Conservation (phyloP, 1,140 invertebrate species). For the Tigriopus japonicus region DNA sequence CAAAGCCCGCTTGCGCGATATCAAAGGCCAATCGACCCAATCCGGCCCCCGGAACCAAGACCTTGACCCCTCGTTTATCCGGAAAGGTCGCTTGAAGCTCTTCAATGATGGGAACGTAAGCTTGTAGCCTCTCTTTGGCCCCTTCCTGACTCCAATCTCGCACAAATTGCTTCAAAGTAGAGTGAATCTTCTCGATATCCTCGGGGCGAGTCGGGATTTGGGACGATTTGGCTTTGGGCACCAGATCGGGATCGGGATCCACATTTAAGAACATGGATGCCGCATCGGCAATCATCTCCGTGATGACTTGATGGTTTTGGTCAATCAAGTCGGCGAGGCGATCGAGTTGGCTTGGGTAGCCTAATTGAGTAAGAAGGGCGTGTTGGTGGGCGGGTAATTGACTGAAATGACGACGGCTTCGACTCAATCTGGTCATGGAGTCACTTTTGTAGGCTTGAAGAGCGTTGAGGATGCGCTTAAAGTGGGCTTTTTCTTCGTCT, state of each 20-base stretch:
- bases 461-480: neutral
- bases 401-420: neutral
- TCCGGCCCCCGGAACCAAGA: slow-evolving; percentile 86
- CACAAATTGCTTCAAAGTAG: slow-evolving; percentile 81
- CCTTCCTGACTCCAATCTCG: slow-evolving; percentile 84
- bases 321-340: no score
- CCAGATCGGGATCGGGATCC: no score
- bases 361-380: no score
- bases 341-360: no score
- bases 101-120: slow-evolving; percentile 75
- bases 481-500: neutral
- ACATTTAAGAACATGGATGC: no score
- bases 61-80: slow-evolving; percentile 34
- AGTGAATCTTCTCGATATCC: slow-evolving; percentile 68
- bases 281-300: no score
- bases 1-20: slow-evolving; percentile 66
- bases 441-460: neutral
- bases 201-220: slow-evolving; percentile 14
- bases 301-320: no score
- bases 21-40: slow-evolving; percentile 82
- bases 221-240: neutral
- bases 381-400: no score
- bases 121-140: slow-evolving; percentile 54
- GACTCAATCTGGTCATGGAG: neutral
- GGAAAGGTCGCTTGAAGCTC: slow-evolving; percentile 51